Conservation (phyloP, 1,140 invertebrate species). For the Mya arenaria region DNA sequence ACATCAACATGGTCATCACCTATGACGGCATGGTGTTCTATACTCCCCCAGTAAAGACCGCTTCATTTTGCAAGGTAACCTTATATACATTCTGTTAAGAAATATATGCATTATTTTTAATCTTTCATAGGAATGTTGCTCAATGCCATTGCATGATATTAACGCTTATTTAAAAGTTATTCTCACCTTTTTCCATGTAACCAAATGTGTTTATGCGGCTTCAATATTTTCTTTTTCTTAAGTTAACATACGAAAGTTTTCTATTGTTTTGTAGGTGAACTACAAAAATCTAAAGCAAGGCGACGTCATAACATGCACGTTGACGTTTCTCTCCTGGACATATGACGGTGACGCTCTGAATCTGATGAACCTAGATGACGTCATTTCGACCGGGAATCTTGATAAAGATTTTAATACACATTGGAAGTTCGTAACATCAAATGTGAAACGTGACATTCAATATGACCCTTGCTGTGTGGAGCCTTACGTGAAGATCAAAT, state of each 20-base stretch:
- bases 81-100: neutral
- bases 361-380: neutral
- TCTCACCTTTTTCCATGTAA: too few relatives aligned
- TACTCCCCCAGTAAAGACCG: neutral
- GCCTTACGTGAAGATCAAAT: neutral
- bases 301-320: neutral
- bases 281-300: neutral
- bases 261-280: neutral
- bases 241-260: neutral
- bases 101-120: too few relatives aligned
- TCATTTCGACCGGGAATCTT: neutral
- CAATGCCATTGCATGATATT: too few relatives aligned
- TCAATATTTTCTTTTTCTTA: too few relatives aligned
- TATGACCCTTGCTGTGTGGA: slow-evolving; percentile 9
- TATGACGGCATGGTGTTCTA: slow-evolving; percentile 22
- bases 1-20: slow-evolving; percentile 12
- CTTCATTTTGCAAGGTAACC: neutral
- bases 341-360: neutral
- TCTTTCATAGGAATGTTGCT: too few relatives aligned
- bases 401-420: neutral
- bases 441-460: neutral
- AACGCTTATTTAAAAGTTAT: too few relatives aligned
- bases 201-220: too few relatives aligned
- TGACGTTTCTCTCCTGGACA: neutral
- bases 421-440: neutral